Conservation (phyloP, 2,113 vertebrate genomes). For the Camelus dromedarius region DNA sequence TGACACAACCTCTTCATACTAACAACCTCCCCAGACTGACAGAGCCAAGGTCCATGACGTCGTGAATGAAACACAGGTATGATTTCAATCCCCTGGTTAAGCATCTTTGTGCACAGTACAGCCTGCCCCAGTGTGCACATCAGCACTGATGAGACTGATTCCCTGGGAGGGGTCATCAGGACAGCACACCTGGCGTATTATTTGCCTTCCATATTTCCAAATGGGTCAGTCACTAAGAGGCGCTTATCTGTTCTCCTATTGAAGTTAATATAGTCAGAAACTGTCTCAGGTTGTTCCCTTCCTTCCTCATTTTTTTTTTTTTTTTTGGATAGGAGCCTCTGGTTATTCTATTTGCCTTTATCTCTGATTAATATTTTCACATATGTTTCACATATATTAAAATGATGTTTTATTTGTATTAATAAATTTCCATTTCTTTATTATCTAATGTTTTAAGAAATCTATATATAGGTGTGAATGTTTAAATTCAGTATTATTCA, state of each 20-base stretch:
- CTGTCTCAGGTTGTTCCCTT: not conserved
- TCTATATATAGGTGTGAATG: not conserved
- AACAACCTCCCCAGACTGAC: not conserved
- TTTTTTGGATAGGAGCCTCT: not conserved
- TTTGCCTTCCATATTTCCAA: not conserved
- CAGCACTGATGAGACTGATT: not conserved
- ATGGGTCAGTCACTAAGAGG: not conserved
- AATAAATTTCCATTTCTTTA: not conserved
- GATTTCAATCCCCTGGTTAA: not conserved
- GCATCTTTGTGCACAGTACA: not conserved
- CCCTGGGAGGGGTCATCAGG: not conserved
- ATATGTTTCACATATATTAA: not conserved
- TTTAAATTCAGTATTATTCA: not conserved
- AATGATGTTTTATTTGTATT: not conserved
- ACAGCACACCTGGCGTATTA: not conserved
- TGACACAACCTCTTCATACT: no score
- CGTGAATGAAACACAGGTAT: not conserved
- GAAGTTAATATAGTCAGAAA: not conserved
- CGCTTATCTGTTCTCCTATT: not conserved
- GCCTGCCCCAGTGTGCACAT: rapidly evolving
- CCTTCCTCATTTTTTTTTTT: not conserved
- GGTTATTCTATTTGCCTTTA: not conserved
- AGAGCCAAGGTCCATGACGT: not conserved
- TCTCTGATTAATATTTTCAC: not conserved
- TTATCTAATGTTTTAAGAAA: not conserved